A percentile compares a stretch with the other conserved stretches of the same genome.
Conservation (phyloP, 2,888 invertebrate genomes). For the Ceriagrion tenellum region DNA sequence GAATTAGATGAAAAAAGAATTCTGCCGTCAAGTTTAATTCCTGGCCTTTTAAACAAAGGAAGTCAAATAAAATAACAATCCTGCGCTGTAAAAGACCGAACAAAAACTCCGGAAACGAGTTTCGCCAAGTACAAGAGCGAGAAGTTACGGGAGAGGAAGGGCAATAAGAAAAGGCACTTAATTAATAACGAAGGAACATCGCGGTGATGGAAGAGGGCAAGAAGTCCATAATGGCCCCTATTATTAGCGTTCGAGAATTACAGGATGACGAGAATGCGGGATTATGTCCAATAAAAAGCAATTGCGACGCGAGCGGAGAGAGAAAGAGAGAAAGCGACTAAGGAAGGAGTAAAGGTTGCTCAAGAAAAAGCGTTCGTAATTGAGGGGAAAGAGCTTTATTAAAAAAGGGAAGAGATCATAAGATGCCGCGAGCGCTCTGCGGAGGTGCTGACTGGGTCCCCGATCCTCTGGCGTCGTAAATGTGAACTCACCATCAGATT, state of each 20-base stretch:
- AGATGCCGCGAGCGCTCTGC: neutral
- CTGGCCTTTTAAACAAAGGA: neutral
- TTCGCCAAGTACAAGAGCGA: neutral
- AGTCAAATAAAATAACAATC: slow-evolving; percentile 5
- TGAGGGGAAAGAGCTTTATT: neutral
- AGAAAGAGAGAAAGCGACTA: neutral
- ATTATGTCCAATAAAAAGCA: slow-evolving; percentile 11
- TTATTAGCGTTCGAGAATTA: slow-evolving; percentile 16
- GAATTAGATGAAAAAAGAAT: neutral
- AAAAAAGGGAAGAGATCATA: neutral
- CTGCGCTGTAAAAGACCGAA: neutral
- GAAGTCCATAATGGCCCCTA: neutral
- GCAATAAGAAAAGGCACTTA: neutral
- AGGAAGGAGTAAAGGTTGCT: neutral
- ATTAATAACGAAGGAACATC: neutral
- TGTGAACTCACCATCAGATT: neutral
- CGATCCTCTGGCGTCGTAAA: neutral
- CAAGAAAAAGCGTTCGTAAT: neutral
- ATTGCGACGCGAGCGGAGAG: neutral
- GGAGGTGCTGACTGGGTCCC: neutral
- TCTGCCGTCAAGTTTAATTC: slow-evolving; percentile 32
- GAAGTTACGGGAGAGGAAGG: neutral
- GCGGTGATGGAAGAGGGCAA: slow-evolving; percentile 2
- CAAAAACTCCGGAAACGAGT: neutral
- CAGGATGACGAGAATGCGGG: neutral